Conservation (phyloP, 2,888 invertebrate species). For the Pteria penguin region DNA sequence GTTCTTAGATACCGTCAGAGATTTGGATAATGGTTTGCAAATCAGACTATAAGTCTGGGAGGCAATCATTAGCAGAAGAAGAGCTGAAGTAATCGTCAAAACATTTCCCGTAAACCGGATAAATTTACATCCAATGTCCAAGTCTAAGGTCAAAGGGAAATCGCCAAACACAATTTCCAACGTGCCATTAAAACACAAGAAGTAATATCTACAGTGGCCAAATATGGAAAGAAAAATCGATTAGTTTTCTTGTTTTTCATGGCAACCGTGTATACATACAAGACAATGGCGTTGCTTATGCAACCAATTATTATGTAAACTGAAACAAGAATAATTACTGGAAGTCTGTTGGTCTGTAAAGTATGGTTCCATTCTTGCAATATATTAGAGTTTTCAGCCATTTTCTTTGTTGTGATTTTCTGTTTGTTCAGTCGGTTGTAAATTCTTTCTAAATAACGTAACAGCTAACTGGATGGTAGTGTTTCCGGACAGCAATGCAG, state of each 20-base stretch:
- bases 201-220: not conserved
- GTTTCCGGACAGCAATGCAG: too few relatives aligned
- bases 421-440: too few relatives aligned
- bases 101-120: constrained; percentile 14
- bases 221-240: constrained; percentile 9
- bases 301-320: constrained; percentile 7
- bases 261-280: not conserved
- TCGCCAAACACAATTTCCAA: constrained; percentile 12
- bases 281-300: not conserved
- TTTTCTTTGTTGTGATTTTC: too few relatives aligned
- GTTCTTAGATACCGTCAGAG: not conserved
- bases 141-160: not conserved
- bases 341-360: not conserved
- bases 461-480: too few relatives aligned
- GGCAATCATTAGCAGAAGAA: constrained; percentile 18
- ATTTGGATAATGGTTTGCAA: constrained; percentile 3
- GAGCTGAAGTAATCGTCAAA: constrained; percentile 7
- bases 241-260: constrained; percentile 6
- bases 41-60: constrained; percentile 4
- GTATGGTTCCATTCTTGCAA: not conserved
- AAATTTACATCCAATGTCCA: constrained; percentile 17
- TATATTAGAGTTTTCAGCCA: too few relatives aligned
- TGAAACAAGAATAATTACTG: not conserved
- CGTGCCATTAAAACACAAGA: constrained; percentile 15
- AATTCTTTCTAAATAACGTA: too few relatives aligned